Conservation (phyloP, 1,140 invertebrate genomes). For the Plectus sambesii region DNA sequence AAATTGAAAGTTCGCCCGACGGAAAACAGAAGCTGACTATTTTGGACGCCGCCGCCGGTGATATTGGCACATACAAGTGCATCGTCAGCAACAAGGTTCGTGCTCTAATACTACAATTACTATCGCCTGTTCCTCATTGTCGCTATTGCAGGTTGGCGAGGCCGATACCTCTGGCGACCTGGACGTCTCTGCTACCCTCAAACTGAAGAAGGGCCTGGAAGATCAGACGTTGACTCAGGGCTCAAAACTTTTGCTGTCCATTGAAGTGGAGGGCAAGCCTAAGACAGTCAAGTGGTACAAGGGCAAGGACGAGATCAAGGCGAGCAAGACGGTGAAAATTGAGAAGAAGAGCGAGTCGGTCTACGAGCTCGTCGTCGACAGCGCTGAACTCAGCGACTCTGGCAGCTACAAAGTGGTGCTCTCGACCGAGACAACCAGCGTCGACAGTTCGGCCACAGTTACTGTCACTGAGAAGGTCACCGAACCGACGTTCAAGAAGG, state of each 20-base stretch:
- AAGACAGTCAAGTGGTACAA: conserved; percentile 42
- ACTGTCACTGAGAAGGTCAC: conserved; percentile 61
- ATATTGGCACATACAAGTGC: background rate
- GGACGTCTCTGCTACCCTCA: conserved; percentile 16
- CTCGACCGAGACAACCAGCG: conserved; percentile 60
- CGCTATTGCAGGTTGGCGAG: too few relatives aligned
- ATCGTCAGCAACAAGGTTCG: background rate
- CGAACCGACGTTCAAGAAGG: conserved; percentile 66
- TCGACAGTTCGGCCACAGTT: conserved; percentile 60
- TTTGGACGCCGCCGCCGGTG: conserved; percentile 14
- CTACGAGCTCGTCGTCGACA: conserved; percentile 60
- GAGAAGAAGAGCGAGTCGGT: conserved; percentile 34
- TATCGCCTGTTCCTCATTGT: too few relatives aligned
- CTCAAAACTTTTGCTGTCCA: conserved; percentile 28
- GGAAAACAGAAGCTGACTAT: background rate
- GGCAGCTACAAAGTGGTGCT: conserved; percentile 56
- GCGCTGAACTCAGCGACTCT: conserved; percentile 59
- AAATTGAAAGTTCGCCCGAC: background rate
- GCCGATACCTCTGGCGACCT: too few relatives aligned
- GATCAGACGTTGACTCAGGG: conserved; percentile 30
- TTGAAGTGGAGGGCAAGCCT: conserved; percentile 44
- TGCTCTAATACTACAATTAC: too few relatives aligned
- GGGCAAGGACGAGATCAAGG: conserved; percentile 25
- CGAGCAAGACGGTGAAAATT: conserved; percentile 17
- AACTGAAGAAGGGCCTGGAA: conserved; percentile 30